phyloP scores from a whole-genome alignment of 2,113 vertebrate genomes.

The Salvelinus namaycush region DNA sequence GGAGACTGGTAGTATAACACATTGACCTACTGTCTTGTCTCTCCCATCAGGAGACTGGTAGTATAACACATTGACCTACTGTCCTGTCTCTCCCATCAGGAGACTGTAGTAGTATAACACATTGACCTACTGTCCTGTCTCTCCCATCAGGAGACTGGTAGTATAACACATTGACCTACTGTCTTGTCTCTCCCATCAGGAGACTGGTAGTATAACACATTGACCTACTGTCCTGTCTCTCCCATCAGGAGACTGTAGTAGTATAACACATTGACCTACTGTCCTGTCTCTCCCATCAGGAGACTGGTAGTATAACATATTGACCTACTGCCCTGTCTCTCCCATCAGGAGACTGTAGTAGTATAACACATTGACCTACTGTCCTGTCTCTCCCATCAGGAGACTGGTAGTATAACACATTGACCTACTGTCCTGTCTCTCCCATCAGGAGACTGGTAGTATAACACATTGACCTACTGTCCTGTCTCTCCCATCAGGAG shows the following conservation, averaged over 20 bases:
- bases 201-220: slow-evolving; percentile 36
- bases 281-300: slow-evolving; percentile 55
- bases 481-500: slow-evolving; percentile 64
- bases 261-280: too few species aligned
- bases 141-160: slow-evolving; percentile 66
- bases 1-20: slow-evolving; percentile 58
- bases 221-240: too few species aligned
- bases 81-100: slow-evolving; percentile 56
- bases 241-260: slow-evolving; percentile 69
- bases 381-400: slow-evolving; percentile 56
- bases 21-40: too few species aligned
- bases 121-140: too few species aligned
- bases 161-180: too few species aligned
- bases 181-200: slow-evolving; percentile 55
- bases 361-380: too few species aligned
- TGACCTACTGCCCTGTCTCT: too few species aligned
- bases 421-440: too few species aligned
- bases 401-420: slow-evolving; percentile 40
- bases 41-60: slow-evolving; percentile 66
- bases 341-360: slow-evolving; percentile 68
- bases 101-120: slow-evolving; percentile 48
- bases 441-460: slow-evolving; percentile 65
- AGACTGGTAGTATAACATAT: slow-evolving; percentile 39
- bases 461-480: too few species aligned
- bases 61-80: too few species aligned